These are phyloP conservation scores for Drosophila kohkoa DNA, from an alignment of 1,140 invertebrate species.

Conservation along the genomic window DNA sequence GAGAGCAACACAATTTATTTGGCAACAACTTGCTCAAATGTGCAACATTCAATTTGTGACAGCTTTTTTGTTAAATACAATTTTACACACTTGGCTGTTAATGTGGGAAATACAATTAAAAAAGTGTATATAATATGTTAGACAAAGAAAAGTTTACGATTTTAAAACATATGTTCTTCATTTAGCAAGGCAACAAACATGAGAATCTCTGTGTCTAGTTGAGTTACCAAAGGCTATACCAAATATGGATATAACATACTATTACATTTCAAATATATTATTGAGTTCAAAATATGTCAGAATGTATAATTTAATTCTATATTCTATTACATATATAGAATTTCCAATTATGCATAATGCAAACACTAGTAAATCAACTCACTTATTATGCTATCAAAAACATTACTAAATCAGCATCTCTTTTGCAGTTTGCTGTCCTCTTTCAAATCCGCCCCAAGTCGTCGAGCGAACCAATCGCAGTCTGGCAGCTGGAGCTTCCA, in stretches of 20 bases:
- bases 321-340: background rate
- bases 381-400: background rate
- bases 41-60: slow-evolving; percentile 4
- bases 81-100: too few relatives aligned
- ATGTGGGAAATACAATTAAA: too few relatives aligned
- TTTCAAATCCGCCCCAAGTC: background rate
- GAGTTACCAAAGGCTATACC: too few relatives aligned
- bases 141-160: too few relatives aligned
- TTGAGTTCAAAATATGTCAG: too few relatives aligned
- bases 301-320: too few relatives aligned
- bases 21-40: slow-evolving; percentile 46
- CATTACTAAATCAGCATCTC: slow-evolving; percentile 7
- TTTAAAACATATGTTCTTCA: too few relatives aligned
- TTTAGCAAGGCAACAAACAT: too few relatives aligned
- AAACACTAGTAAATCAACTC: background rate
- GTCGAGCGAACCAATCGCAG: slow-evolving; percentile 18
- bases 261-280: too few relatives aligned
- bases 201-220: too few relatives aligned
- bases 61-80: background rate
- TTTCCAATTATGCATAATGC: background rate
- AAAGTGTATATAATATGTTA: too few relatives aligned
- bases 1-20: background rate
- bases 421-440: slow-evolving; percentile 1
- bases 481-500: slow-evolving; percentile 13
- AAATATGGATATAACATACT: too few relatives aligned